Conservation (phyloP, 2,797 vertebrate genomes). For the Anabacerthia variegaticeps region DNA sequence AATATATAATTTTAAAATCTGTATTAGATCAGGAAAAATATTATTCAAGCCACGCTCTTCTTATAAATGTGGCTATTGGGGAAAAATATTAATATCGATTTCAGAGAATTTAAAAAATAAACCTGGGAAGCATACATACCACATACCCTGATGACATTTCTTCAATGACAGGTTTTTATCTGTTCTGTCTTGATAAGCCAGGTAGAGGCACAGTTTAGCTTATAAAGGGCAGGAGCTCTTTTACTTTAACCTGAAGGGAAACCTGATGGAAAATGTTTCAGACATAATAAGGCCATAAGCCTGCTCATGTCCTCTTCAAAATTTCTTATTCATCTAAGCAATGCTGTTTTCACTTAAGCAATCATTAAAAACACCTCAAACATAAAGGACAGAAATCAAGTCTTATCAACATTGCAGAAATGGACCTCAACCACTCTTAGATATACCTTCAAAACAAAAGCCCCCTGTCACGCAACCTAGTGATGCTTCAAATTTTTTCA, state of each 20-base stretch:
- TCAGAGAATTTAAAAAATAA: background rate
- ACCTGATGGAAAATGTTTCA: constrained; percentile 50
- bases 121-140: background rate
- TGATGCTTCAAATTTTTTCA: background rate
- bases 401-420: background rate
- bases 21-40: background rate
- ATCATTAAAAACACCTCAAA: background rate
- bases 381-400: background rate
- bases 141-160: background rate
- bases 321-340: background rate
- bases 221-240: background rate
- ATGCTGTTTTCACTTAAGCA: background rate
- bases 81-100: background rate
- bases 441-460: background rate
- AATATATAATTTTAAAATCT: background rate
- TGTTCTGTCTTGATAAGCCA: background rate
- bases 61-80: background rate
- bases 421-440: background rate
- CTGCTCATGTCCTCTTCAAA: background rate
- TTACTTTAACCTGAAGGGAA: constrained; percentile 34
- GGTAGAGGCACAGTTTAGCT: background rate
- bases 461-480: background rate
- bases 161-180: background rate
- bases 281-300: constrained; percentile 58
- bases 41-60: background rate